phyloP scores from a whole-genome alignment of 1,140 invertebrate species.

The Sitodiplosis mosellana region DNA sequence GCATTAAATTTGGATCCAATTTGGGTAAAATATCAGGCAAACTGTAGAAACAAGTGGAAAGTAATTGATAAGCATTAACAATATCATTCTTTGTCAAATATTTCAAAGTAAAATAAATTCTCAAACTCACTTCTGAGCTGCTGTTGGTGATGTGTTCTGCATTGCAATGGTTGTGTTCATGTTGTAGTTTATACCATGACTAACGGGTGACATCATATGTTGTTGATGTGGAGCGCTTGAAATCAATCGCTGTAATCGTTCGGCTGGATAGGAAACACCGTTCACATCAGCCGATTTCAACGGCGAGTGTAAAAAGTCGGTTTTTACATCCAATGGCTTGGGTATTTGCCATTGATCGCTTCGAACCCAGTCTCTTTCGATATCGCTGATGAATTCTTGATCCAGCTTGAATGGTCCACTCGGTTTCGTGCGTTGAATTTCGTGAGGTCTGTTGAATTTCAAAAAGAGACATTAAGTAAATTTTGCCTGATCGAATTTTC shows the following conservation, averaged over 20 bases:
- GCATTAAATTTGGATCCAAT: slow-evolving; percentile 21
- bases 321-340: slow-evolving; percentile 27
- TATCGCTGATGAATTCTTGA: slow-evolving; percentile 39
- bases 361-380: slow-evolving; percentile 29
- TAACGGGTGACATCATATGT: slow-evolving; percentile 1
- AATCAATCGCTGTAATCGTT: slow-evolving; percentile 26
- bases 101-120: no score
- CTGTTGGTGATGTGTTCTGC: background rate
- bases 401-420: slow-evolving; percentile 52
- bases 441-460: no score
- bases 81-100: no score
- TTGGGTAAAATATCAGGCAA: slow-evolving; percentile 21
- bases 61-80: no score
- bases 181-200: background rate
- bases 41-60: slow-evolving; percentile 5
- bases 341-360: slow-evolving; percentile 21
- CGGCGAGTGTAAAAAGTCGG: slow-evolving; percentile 32
- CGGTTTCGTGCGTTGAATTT: slow-evolving; percentile 21
- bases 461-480: no score
- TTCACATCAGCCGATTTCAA: slow-evolving; percentile 24
- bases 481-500: no score
- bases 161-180: slow-evolving; percentile 1
- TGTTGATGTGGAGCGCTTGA: slow-evolving; percentile 10
- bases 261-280: slow-evolving; percentile 29
- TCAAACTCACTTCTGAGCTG: slow-evolving; percentile 13